phyloP scores from a whole-genome alignment of 2,888 invertebrate species.

The Andrena flavipes region DNA sequence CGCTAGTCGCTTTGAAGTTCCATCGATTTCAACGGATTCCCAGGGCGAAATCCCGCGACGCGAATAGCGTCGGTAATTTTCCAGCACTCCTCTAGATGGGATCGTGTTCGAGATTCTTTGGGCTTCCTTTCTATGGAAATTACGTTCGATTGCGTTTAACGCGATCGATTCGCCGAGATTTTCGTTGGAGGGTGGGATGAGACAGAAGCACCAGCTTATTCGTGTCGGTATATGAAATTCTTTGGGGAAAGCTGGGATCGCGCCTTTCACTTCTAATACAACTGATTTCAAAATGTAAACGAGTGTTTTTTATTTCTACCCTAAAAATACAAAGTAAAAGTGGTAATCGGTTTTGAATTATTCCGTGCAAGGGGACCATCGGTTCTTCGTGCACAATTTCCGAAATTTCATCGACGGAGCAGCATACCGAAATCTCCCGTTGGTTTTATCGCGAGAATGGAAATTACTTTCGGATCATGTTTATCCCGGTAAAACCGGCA shows the following conservation, averaged over 20 bases:
- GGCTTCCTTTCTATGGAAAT: conserved; percentile 32
- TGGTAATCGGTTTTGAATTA: not conserved
- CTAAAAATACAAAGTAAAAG: too few species aligned
- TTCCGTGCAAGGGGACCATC: not conserved
- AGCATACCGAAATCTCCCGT: conserved; percentile 3
- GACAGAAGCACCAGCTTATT: not conserved
- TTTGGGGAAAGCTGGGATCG: not conserved
- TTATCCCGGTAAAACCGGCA: conserved; percentile 39
- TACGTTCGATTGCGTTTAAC: conserved; percentile 43
- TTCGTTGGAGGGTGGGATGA: not conserved
- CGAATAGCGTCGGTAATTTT: conserved; percentile 39
- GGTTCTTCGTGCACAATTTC: conserved; percentile 3
- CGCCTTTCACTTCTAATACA: not conserved
- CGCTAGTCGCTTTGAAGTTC: conserved; percentile 37
- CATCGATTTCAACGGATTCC: conserved; percentile 54
- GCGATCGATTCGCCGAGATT: conserved; percentile 21
- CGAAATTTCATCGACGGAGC: not conserved
- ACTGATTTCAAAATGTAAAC: not conserved
- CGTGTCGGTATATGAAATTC: not conserved
- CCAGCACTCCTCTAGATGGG: conserved; percentile 49
- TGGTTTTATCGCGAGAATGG: conserved; percentile 41
- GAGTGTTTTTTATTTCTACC: not conserved
- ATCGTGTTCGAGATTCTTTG: conserved; percentile 27
- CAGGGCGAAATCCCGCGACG: conserved; percentile 32
- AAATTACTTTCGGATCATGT: conserved; percentile 56